A percentile compares a stretch with the other conserved stretches of the same genome.
Evolutionary conservation across 1,140 invertebrate genomes (phyloP).

Genomic region (Sitobion miscanthi): DNA sequence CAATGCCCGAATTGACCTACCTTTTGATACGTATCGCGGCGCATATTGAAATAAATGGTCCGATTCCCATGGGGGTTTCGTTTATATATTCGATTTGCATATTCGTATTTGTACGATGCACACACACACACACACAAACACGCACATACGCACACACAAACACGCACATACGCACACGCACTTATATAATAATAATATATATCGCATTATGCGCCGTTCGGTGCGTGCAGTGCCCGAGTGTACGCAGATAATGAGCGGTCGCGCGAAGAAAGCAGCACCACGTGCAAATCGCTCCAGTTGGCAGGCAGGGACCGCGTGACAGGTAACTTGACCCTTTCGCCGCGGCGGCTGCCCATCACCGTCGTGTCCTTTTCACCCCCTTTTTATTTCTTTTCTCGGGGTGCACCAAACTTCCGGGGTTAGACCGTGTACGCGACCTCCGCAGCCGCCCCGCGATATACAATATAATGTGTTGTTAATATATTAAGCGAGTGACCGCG

Average conservation of each 20-base stretch:
- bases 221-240: not conserved
- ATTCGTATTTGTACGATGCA: not conserved
- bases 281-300: slow-evolving; percentile 54
- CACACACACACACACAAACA: not conserved
- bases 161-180: not conserved
- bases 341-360: not conserved
- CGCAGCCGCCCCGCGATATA: not conserved
- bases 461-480: slow-evolving; percentile 23
- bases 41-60: slow-evolving; percentile 55
- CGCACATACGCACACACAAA: not conserved
- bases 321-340: slow-evolving; percentile 56
- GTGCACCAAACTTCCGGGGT: slow-evolving; percentile 51
- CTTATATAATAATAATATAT: not conserved
- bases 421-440: slow-evolving; percentile 54
- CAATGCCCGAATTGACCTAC: slow-evolving; percentile 50
- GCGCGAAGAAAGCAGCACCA: slow-evolving; percentile 40
- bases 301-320: slow-evolving; percentile 53
- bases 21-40: slow-evolving; percentile 42
- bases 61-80: slow-evolving; percentile 52
- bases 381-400: not conserved
- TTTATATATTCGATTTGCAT: slow-evolving; percentile 50
- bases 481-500: not conserved
- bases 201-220: not conserved
- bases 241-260: slow-evolving; percentile 32
- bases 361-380: slow-evolving; percentile 53